Evolutionary conservation across 2,797 vertebrate genomes (phyloP).

Genomic region (Scolopax bukidnonensis): DNA sequence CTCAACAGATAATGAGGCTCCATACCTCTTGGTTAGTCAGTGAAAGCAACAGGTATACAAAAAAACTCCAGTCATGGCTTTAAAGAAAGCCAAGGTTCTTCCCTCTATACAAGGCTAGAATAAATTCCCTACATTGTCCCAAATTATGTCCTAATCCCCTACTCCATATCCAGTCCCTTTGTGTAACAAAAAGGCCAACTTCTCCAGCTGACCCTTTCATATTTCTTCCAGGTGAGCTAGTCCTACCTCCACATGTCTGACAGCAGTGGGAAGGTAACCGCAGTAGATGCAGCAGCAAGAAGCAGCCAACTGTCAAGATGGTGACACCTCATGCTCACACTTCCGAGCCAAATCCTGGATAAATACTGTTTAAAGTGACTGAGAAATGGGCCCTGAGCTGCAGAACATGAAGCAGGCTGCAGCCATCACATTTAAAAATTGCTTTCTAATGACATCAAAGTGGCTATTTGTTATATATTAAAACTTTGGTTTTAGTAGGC

Average conservation of each 20-base stretch:
- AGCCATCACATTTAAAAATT: not conserved
- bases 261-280: not conserved
- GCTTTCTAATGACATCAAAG: not conserved
- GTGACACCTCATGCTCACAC: not conserved
- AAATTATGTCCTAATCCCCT: not conserved
- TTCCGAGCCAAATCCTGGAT: not conserved
- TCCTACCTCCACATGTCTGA: not conserved
- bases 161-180: not conserved
- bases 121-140: fast-evolving
- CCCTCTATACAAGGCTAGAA: not conserved
- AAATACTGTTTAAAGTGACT: not conserved
- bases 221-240: not conserved
- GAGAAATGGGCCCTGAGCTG: not conserved
- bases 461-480: not conserved
- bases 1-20: not conserved
- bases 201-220: not conserved
- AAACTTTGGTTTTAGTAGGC: not conserved
- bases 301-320: not conserved
- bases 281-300: not conserved
- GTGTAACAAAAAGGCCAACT: not conserved
- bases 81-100: not conserved
- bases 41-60: not conserved
- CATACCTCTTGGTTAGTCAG: not conserved
- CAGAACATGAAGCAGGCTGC: not conserved
- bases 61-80: not conserved